Evolutionary conservation across 2,797 vertebrate species (phyloP).

Genomic region (Ibycter americanus): DNA sequence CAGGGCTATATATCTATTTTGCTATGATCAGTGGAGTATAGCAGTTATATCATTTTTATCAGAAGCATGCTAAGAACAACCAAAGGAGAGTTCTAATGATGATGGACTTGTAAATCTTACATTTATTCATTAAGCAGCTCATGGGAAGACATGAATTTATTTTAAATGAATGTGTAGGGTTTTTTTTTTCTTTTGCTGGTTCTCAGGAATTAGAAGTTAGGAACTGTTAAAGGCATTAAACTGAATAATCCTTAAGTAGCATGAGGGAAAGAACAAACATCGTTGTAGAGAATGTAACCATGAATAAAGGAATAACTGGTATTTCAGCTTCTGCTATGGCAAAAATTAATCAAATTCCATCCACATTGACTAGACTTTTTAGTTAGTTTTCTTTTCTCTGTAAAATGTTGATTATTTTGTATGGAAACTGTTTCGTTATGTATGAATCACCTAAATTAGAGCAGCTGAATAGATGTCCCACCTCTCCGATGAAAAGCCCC

Average conservation of each 20-base stretch:
- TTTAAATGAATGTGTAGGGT: background rate
- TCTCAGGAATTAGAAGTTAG: background rate
- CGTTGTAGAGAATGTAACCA: background rate
- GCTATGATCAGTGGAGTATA: background rate
- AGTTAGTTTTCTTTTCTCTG: background rate
- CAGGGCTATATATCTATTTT: background rate
- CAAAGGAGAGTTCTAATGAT: background rate
- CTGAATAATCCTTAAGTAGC: background rate
- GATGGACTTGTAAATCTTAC: conserved; percentile 10
- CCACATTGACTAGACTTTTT: background rate
- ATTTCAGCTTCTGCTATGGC: background rate
- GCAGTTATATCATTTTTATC: conserved; percentile 5
- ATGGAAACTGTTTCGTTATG: background rate
- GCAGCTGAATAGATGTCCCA: background rate
- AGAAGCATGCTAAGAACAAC: conserved; percentile 3
- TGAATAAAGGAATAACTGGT: background rate
- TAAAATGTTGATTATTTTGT: background rate
- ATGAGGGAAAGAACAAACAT: background rate
- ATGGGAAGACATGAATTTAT: background rate
- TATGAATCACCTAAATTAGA: conserved; percentile 3
- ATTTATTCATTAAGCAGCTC: conserved; percentile 10
- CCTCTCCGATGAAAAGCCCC: background rate
- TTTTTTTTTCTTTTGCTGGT: background rate
- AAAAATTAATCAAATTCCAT: background rate
- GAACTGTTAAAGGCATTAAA: background rate